A percentile compares a stretch with the other conserved stretches of the same genome.
These are phyloP conservation scores for Odontomachus brunneus DNA, from an alignment of 1,140 invertebrate genomes.

Conservation along the genomic window DNA sequence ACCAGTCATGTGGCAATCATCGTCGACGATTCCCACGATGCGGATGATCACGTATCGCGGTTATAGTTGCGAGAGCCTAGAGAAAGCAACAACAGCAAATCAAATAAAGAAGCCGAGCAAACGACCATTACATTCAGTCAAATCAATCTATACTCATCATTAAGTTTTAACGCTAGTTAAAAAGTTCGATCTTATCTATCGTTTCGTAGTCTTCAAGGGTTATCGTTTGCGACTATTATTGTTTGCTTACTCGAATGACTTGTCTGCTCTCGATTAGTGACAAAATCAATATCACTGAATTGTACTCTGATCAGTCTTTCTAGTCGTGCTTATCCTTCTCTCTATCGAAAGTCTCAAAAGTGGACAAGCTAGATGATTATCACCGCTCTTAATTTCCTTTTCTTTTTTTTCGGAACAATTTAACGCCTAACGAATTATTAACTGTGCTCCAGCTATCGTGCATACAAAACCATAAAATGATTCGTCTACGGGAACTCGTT, in stretches of 20 bases:
- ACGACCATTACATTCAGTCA: not conserved
- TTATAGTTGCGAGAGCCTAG: slow-evolving; percentile 68
- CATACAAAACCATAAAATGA: slow-evolving; percentile 59
- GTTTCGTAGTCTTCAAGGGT: slow-evolving; percentile 16
- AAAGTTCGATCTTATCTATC: slow-evolving; percentile 53
- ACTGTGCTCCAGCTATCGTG: slow-evolving; percentile 54
- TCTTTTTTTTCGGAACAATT: not conserved
- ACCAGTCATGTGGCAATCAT: slow-evolving; percentile 73
- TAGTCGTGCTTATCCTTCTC: slow-evolving; percentile 7
- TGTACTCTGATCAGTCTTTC: slow-evolving; percentile 15
- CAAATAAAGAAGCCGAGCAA: slow-evolving; percentile 39
- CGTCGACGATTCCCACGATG: slow-evolving; percentile 35
- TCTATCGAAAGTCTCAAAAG: slow-evolving; percentile 36
- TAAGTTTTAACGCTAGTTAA: slow-evolving; percentile 21
- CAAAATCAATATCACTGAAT: slow-evolving; percentile 41
- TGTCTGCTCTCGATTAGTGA: slow-evolving; percentile 48
- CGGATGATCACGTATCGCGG: slow-evolving; percentile 49
- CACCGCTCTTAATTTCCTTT: slow-evolving; percentile 22
- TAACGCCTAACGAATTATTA: not conserved
- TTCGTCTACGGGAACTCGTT: not conserved
- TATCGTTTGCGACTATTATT: slow-evolving; percentile 35
- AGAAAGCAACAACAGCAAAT: slow-evolving; percentile 69
- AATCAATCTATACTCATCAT: slow-evolving; percentile 11
- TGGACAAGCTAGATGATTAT: slow-evolving; percentile 6
- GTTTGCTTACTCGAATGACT: slow-evolving; percentile 50